phyloP scores from a whole-genome alignment of 2,888 invertebrate genomes.

The Neria commutata region DNA sequence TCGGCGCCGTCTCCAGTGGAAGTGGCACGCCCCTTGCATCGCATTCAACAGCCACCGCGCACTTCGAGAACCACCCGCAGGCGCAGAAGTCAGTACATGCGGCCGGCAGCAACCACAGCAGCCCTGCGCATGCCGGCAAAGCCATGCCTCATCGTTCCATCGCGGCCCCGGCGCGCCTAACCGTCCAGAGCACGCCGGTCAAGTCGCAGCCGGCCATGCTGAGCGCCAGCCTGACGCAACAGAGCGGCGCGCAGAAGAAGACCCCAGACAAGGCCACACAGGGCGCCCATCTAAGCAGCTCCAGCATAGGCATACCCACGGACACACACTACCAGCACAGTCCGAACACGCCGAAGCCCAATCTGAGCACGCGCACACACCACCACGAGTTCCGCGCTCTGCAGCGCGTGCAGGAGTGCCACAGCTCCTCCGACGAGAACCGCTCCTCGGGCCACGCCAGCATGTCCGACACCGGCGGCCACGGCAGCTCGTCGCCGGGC shows the following conservation, averaged over 20 bases:
- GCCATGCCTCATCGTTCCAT: slow-evolving; percentile 56
- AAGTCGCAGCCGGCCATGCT: slow-evolving; percentile 68
- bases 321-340: slow-evolving; percentile 28
- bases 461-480: slow-evolving; percentile 88
- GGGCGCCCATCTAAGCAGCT: slow-evolving; percentile 27
- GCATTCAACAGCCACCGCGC: slow-evolving; percentile 21
- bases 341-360: slow-evolving; percentile 34
- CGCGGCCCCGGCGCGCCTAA: slow-evolving; percentile 66
- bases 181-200: slow-evolving; percentile 69
- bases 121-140: slow-evolving; percentile 41
- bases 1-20: background rate
- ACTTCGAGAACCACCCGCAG: slow-evolving; percentile 9
- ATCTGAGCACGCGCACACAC: slow-evolving; percentile 51
- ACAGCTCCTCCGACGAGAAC: slow-evolving; percentile 88
- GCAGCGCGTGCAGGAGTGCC: slow-evolving; percentile 72
- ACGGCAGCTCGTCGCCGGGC: slow-evolving; percentile 67
- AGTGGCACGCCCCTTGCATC: slow-evolving; percentile 15
- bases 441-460: slow-evolving; percentile 92
- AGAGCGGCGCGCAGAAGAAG: slow-evolving; percentile 35
- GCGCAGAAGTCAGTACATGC: slow-evolving; percentile 18
- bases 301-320: slow-evolving; percentile 45
- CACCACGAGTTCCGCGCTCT: slow-evolving; percentile 60
- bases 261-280: slow-evolving; percentile 26
- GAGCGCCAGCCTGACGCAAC: slow-evolving; percentile 61
- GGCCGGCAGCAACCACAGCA: slow-evolving; percentile 16